Conservation (phyloP, 2,113 vertebrate genomes). For the Piaya cayana region DNA sequence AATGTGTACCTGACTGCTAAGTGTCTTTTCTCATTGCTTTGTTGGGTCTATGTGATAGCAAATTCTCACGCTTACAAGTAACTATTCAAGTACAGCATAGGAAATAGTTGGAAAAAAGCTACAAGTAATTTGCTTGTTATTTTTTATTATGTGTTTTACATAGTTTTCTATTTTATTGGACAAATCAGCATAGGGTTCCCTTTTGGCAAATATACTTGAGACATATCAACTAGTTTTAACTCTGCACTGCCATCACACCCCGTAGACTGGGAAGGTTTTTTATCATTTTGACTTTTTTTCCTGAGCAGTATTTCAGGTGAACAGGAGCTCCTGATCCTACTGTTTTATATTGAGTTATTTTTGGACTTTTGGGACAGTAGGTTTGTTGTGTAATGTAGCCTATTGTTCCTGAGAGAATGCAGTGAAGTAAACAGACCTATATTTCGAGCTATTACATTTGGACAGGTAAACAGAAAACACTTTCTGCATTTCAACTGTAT, state of each 20-base stretch:
- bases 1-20: neutral
- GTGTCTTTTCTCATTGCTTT: neutral
- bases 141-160: neutral
- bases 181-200: neutral
- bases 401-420: neutral
- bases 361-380: neutral
- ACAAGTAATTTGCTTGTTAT: neutral
- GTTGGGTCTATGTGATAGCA: neutral
- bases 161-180: neutral
- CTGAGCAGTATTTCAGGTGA: neutral
- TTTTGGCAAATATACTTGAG: neutral
- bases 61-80: neutral
- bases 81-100: neutral
- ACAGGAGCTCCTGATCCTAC: neutral
- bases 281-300: neutral
- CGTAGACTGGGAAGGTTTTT: neutral
- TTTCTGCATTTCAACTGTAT: neutral
- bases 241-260: fast-evolving
- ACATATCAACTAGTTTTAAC: neutral
- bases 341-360: neutral
- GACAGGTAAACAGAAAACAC: neutral
- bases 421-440: neutral
- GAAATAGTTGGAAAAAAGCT: neutral
- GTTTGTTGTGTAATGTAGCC: neutral
- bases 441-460: neutral